phyloP scores from a whole-genome alignment of 35 echinoderm and acorn worm genomes.

The Ptychodera flava region DNA sequence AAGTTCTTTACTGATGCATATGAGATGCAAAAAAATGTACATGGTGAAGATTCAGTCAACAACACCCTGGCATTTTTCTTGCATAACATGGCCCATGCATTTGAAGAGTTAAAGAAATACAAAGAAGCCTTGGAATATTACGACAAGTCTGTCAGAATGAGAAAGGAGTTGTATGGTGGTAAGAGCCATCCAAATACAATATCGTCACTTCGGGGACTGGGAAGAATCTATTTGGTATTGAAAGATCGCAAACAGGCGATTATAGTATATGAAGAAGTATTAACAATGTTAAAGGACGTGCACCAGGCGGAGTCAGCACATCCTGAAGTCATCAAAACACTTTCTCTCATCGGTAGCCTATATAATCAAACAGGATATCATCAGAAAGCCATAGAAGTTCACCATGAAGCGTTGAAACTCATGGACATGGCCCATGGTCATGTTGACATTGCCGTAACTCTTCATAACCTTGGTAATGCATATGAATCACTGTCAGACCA shows the following conservation, averaged over 20 bases:
- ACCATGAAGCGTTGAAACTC: neutral
- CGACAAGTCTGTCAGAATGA: neutral
- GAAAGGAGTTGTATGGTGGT: neutral
- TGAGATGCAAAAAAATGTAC: neutral
- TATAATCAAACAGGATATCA: neutral
- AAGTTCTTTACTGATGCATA: neutral
- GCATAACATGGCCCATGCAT: neutral
- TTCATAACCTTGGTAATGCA: neutral
- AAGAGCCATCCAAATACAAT: neutral
- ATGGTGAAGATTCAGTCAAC: neutral
- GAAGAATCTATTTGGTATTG: neutral
- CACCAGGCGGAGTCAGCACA: neutral
- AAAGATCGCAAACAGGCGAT: neutral
- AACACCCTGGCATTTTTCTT: neutral
- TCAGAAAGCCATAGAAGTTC: neutral
- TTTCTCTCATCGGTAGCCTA: neutral
- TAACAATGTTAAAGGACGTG: too few relatives aligned
- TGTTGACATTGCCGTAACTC: neutral
- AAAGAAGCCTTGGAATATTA: neutral
- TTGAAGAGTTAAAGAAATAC: neutral
- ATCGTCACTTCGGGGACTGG: neutral
- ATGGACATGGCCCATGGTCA: neutral
- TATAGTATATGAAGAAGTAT: neutral
- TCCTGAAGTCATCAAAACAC: neutral
- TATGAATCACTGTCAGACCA: neutral